Conservation (phyloP, 2,113 vertebrate species). For the Scomber scombrus region DNA sequence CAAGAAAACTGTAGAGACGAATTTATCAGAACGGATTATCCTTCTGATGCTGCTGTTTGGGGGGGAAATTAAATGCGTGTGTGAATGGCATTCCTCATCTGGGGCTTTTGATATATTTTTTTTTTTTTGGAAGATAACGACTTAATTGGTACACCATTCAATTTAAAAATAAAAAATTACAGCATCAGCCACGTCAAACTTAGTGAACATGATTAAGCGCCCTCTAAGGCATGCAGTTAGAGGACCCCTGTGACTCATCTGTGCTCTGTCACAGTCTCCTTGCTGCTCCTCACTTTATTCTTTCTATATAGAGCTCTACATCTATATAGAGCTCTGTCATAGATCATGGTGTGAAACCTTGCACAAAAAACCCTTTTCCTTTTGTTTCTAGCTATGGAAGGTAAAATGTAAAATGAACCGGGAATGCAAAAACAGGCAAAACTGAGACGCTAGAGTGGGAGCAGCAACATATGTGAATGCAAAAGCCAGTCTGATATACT, state of each 20-base stretch:
- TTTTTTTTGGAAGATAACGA: constrained; percentile 53
- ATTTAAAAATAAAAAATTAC: constrained; percentile 20
- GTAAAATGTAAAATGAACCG: constrained; percentile 24
- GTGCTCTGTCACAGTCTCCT: constrained; percentile 6
- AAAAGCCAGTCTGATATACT: not conserved
- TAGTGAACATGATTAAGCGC: constrained; percentile 35
- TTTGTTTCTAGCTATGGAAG: constrained; percentile 32
- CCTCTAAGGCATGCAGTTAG: constrained; percentile 33
- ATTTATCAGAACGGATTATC: constrained; percentile 58
- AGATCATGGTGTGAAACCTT: constrained; percentile 25
- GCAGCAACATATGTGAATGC: not conserved
- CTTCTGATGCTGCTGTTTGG: constrained; percentile 44
- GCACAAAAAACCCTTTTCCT: not conserved
- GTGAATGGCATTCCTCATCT: constrained; percentile 41
- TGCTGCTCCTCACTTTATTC: constrained; percentile 27
- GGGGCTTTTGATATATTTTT: constrained; percentile 49
- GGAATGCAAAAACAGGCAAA: constrained; percentile 3
- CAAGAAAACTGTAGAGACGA: constrained; percentile 55
- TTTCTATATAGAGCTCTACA: constrained; percentile 42
- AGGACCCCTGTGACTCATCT: constrained; percentile 29
- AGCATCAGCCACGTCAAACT: constrained; percentile 36
- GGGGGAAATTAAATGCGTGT: constrained; percentile 38
- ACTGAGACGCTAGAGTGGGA: not conserved
- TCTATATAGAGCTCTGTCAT: constrained; percentile 39
- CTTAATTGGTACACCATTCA: constrained; percentile 47